These are phyloP conservation scores for Odontomachus brunneus DNA, from an alignment of 1,140 invertebrate genomes.

Conservation along the genomic window DNA sequence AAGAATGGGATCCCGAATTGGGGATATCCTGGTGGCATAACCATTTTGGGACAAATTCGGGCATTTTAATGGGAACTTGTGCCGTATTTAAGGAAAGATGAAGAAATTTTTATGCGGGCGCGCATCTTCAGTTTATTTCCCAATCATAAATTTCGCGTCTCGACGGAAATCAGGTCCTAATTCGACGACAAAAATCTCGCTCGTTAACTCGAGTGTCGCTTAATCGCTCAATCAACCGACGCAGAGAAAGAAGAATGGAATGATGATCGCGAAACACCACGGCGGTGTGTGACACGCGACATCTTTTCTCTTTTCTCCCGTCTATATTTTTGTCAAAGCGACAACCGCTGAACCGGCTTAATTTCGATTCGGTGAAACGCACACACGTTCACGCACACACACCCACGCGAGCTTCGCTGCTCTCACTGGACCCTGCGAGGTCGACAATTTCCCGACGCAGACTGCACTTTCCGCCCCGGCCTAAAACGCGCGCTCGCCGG, in stretches of 20 bases:
- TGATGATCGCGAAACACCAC: not conserved
- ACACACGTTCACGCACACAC: constrained; percentile 18
- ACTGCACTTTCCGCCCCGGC: not conserved
- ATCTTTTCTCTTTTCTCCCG: not conserved
- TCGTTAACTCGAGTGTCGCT: not conserved
- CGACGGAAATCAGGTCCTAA: no score
- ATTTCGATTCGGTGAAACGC: constrained; percentile 56
- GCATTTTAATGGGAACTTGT: no score
- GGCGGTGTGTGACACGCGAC: not conserved
- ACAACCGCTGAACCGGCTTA: constrained; percentile 60
- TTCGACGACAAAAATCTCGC: not conserved
- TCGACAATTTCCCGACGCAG: constrained; percentile 38
- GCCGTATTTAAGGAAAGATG: no score
- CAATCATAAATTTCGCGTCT: no score
- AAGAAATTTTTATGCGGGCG: no score
- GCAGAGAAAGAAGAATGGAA: constrained; percentile 17
- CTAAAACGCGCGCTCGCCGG: no score
- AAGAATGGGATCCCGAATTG: no score
- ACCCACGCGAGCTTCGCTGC: constrained; percentile 3
- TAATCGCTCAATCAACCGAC: constrained; percentile 1
- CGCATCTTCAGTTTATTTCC: no score
- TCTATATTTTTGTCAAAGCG: constrained; percentile 63
- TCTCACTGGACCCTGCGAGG: constrained; percentile 8
- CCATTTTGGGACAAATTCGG: no score
- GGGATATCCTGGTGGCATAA: no score